Evolutionary conservation across 2,113 vertebrate genomes (phyloP).

Genomic region (Petaurus breviceps): DNA sequence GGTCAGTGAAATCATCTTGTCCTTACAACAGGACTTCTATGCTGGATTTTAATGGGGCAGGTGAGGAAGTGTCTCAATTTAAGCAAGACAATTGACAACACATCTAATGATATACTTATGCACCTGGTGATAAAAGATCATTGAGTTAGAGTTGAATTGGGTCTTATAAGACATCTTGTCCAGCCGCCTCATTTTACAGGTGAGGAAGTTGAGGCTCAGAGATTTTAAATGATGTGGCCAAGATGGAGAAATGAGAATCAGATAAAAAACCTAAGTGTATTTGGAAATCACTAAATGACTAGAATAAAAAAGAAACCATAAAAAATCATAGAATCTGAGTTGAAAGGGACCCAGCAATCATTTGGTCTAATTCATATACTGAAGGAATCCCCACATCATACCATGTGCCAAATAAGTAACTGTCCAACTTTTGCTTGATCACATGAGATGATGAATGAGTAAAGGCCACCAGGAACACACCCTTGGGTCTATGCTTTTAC

Average conservation of each 20-base stretch:
- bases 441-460: neutral
- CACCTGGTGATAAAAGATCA: neutral
- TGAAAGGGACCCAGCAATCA: neutral
- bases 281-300: neutral
- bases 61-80: neutral
- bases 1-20: neutral
- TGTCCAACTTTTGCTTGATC: neutral
- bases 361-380: neutral
- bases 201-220: neutral
- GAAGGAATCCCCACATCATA: neutral
- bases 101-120: neutral
- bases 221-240: neutral
- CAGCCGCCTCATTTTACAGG: neutral
- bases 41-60: neutral
- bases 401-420: neutral
- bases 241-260: neutral
- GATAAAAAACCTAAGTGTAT: neutral
- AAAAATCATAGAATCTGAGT: neutral
- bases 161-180: neutral
- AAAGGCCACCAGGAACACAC: neutral
- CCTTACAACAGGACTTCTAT: neutral
- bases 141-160: neutral
- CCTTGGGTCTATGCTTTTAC: neutral
- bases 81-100: neutral
- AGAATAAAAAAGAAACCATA: neutral